Evolutionary conservation across 2,888 invertebrate species (phyloP).

Genomic region (Pachycephus smyrnensis): DNA sequence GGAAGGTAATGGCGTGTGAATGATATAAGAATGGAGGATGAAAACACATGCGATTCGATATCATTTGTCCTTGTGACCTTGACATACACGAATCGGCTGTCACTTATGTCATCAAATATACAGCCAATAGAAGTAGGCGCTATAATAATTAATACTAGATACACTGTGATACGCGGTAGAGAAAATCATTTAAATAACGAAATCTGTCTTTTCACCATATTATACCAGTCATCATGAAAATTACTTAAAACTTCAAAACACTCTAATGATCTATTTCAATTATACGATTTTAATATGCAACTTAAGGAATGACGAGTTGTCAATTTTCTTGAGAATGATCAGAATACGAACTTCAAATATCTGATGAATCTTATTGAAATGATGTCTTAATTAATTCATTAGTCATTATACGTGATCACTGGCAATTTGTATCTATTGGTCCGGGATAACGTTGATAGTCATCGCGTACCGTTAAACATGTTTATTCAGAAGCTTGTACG

Average conservation of each 20-base stretch:
- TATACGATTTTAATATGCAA: background rate
- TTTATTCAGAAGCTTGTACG: background rate
- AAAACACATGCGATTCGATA: background rate
- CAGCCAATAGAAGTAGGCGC: background rate
- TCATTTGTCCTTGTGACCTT: background rate
- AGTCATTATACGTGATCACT: background rate
- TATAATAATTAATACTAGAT: background rate
- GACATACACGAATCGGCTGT: background rate
- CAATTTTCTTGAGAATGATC: background rate
- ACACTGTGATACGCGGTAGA: too few relatives aligned
- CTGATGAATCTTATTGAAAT: background rate
- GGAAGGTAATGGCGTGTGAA: background rate
- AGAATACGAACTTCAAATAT: background rate
- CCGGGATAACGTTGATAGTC: background rate
- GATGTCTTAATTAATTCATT: background rate
- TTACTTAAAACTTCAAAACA: background rate
- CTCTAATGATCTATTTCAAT: background rate
- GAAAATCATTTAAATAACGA: background rate
- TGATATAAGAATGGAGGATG: background rate
- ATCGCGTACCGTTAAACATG: background rate
- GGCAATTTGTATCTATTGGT: background rate
- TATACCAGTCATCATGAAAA: background rate
- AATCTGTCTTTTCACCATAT: background rate
- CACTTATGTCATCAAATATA: background rate
- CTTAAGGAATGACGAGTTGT: background rate